phyloP scores from a whole-genome alignment of 2,113 vertebrate species.

The rat (Rattus norvegicus) region DNA sequence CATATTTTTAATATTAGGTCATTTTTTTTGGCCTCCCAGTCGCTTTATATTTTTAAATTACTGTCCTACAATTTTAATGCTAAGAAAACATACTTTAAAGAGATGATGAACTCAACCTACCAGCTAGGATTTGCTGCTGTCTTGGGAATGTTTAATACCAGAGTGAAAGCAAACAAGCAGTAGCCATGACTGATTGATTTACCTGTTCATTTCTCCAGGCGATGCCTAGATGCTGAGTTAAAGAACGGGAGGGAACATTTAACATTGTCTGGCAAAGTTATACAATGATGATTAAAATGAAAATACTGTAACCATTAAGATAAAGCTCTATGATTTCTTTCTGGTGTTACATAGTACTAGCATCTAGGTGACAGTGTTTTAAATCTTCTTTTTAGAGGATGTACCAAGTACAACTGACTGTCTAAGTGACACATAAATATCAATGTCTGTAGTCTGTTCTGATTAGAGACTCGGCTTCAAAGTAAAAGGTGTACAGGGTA shows the following conservation, averaged over 20 bases:
- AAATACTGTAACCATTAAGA: neutral
- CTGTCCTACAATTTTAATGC: constrained; percentile 17
- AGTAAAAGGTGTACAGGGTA: neutral
- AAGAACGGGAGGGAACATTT: neutral
- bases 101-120: constrained; percentile 5
- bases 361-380: constrained; percentile 31
- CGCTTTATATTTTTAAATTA: neutral
- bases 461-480: neutral
- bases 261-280: neutral
- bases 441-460: neutral
- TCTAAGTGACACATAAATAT: neutral
- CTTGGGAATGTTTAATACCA: constrained; percentile 38
- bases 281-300: constrained; percentile 45
- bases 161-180: neutral
- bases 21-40: neutral
- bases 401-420: constrained; percentile 1
- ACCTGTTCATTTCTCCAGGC: constrained; percentile 30
- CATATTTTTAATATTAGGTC: constrained; percentile 22
- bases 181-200: neutral
- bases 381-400: constrained; percentile 43
- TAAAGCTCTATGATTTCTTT: constrained; percentile 47
- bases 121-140: neutral
- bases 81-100: constrained; percentile 54
- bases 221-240: constrained; percentile 45
- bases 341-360: neutral